Percentiles rank a stretch among this genome's conserved stretches.
Conservation (phyloP, 1,140 invertebrate species). For the Cherax quadricarinatus region DNA sequence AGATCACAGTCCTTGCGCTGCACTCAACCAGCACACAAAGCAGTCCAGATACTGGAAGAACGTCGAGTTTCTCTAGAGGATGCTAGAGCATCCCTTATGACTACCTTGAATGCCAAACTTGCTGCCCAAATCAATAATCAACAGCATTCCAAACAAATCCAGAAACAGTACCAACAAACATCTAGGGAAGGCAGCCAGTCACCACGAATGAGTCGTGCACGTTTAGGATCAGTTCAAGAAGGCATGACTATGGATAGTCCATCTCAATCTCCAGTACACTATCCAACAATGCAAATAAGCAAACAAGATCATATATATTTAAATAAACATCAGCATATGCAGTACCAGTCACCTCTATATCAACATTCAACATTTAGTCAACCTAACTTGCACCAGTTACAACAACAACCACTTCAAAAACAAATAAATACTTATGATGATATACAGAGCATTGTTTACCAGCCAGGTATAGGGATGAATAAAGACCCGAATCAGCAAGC, state of each 20-base stretch:
- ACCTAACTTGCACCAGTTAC: constrained; percentile 70
- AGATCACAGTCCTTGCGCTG: constrained; percentile 77
- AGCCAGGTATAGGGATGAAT: constrained; percentile 64
- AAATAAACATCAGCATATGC: constrained; percentile 51
- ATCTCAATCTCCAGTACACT: constrained; percentile 45
- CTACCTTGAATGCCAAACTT: constrained; percentile 84
- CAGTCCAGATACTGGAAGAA: constrained; percentile 62
- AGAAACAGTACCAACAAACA: constrained; percentile 34
- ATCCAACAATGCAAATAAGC: constrained; percentile 26
- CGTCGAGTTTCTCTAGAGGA: constrained; percentile 63
- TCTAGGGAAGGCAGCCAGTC: constrained; percentile 64
- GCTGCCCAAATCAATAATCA: constrained; percentile 54
- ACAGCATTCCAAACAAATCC: constrained; percentile 41
- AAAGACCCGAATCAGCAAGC: constrained; percentile 70
- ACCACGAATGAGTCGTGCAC: constrained; percentile 47
- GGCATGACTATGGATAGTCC: constrained; percentile 38
- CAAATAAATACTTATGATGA: constrained; percentile 36
- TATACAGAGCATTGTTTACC: not conserved
- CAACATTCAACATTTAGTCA: constrained; percentile 72
- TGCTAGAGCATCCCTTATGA: constrained; percentile 78
- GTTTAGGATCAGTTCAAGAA: constrained; percentile 51
- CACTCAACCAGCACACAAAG: constrained; percentile 59
- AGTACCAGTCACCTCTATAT: constrained; percentile 44
- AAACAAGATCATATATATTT: constrained; percentile 52
- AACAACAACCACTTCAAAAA: constrained; percentile 72